Conservation (phyloP, 2,113 vertebrate genomes). For the Cebidichthys violaceus region DNA sequence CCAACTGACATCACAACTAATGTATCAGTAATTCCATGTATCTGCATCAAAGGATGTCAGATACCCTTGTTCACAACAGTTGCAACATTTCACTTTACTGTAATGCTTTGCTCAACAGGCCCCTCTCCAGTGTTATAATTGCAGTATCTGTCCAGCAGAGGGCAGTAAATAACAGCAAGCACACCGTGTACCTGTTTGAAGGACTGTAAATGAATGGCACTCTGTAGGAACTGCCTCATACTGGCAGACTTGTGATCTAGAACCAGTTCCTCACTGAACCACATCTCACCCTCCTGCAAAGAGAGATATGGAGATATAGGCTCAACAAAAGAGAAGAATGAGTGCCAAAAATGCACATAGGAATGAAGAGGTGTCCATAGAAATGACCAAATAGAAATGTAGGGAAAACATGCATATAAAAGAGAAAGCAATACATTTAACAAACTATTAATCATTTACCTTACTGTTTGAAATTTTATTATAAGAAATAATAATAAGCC, state of each 20-base stretch:
- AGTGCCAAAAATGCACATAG: background rate
- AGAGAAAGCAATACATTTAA: background rate
- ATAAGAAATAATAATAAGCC: background rate
- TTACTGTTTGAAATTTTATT: background rate
- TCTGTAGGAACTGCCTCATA: constrained; percentile 87
- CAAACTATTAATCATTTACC: background rate
- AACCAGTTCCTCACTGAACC: constrained; percentile 87
- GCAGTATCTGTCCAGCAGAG: constrained; percentile 44
- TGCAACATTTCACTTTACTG: background rate
- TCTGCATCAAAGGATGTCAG: background rate
- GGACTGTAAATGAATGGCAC: constrained; percentile 89
- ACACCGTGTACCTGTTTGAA: constrained; percentile 88
- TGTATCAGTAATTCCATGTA: background rate
- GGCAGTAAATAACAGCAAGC: background rate
- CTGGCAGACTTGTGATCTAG: constrained; percentile 85
- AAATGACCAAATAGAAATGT: constrained; percentile 10
- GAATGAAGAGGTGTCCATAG: background rate
- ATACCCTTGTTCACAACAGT: background rate
- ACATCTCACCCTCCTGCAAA: constrained; percentile 82
- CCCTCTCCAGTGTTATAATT: background rate
- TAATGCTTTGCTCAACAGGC: background rate
- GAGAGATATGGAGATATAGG: constrained; percentile 67
- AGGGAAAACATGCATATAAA: background rate
- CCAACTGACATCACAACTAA: background rate
- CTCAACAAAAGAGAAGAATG: constrained; percentile 65